Evolutionary conservation across 2,888 invertebrate species (phyloP).

Genomic region (Papilio protenor): DNA sequence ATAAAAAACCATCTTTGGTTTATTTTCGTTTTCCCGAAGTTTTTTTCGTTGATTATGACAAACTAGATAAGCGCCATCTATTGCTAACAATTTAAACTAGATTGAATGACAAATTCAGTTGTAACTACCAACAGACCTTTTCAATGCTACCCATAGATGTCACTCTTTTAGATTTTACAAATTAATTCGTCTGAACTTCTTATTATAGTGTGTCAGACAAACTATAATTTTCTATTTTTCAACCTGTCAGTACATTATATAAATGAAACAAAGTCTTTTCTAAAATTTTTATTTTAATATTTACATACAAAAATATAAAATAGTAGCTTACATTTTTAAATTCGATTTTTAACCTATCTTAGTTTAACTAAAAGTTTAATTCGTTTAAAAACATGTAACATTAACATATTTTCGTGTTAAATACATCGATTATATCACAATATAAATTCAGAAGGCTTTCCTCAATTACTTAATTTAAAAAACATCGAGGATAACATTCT

Average conservation of each 20-base stretch:
- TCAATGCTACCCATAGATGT: neutral
- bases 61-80: neutral
- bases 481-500: constrained; percentile 78
- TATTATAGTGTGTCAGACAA: too few relatives aligned
- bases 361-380: neutral
- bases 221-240: too few relatives aligned
- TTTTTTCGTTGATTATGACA: neutral
- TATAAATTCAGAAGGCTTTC: constrained; percentile 82
- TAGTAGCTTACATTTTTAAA: constrained; percentile 9
- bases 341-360: neutral
- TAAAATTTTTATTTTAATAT: neutral
- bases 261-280: neutral
- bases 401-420: constrained; percentile 21
- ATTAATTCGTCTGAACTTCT: too few relatives aligned
- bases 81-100: neutral
- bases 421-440: constrained; percentile 61
- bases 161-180: neutral
- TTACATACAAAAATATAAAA: constrained; percentile 4
- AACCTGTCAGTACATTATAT: too few relatives aligned
- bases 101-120: neutral
- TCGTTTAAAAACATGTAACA: constrained; percentile 11
- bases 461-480: constrained; percentile 58
- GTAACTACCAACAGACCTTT: neutral
- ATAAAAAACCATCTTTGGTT: too few relatives aligned
- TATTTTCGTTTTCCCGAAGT: neutral